Percentiles rank a stretch among this genome's conserved stretches.
Conservation (phyloP, 2,888 invertebrate genomes). For the Eulithis testata region DNA sequence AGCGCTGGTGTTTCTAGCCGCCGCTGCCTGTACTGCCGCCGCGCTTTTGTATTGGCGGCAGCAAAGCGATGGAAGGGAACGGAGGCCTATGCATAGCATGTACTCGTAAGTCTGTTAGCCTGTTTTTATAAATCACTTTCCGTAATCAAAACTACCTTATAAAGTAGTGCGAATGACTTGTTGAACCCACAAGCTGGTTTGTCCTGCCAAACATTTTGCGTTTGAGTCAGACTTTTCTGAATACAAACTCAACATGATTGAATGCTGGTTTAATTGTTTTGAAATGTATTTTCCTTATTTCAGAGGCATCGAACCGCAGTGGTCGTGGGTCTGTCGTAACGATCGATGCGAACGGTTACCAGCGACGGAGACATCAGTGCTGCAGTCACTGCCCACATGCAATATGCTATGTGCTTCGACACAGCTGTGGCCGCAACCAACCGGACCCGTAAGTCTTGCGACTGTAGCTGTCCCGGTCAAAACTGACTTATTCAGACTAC, state of each 20-base stretch:
- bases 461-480: slow-evolving; percentile 86
- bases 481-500: slow-evolving; percentile 78
- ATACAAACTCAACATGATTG: neutral
- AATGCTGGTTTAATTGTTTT: neutral
- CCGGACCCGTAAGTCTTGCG: slow-evolving; percentile 88
- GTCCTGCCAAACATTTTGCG: too few species aligned
- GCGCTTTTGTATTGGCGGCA: slow-evolving; percentile 86
- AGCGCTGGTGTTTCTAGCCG: slow-evolving; percentile 82
- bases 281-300: slow-evolving; percentile 45
- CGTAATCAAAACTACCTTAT: too few species aligned
- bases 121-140: neutral
- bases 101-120: slow-evolving; percentile 55
- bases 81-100: slow-evolving; percentile 63
- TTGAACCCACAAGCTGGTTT: too few species aligned
- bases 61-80: slow-evolving; percentile 73
- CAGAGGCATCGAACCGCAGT: slow-evolving; percentile 84
- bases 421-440: slow-evolving; percentile 93
- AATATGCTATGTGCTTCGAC: slow-evolving; percentile 91
- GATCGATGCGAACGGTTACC: slow-evolving; percentile 87
- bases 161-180: neutral
- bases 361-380: slow-evolving; percentile 66
- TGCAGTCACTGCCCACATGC: slow-evolving; percentile 88
- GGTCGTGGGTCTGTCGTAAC: slow-evolving; percentile 91
- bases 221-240: too few species aligned
- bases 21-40: slow-evolving; percentile 82